These are phyloP conservation scores for Azemiops feae DNA, from an alignment of 2,113 vertebrate species.

Conservation along the genomic window DNA sequence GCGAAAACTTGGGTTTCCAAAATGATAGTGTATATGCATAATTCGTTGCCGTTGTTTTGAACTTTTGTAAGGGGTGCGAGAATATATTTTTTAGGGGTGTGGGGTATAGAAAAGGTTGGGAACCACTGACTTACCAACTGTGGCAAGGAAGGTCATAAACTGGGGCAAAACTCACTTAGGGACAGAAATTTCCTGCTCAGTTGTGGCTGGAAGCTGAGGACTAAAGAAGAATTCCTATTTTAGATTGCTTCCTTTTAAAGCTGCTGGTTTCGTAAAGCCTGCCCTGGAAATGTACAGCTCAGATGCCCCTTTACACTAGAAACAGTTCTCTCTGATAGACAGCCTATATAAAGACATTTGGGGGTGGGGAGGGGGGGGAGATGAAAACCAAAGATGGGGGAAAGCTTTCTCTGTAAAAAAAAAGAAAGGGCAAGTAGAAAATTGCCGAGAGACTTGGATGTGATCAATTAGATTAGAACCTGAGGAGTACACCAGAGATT, in stretches of 20 bases:
- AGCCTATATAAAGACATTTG: conserved; percentile 1
- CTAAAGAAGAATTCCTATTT: background rate
- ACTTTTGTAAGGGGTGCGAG: too few relatives aligned
- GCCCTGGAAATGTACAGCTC: background rate
- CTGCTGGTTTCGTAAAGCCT: background rate
- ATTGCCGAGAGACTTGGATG: conserved; percentile 74
- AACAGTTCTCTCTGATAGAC: conserved; percentile 52
- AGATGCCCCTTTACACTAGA: conserved; percentile 22
- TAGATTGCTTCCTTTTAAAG: background rate
- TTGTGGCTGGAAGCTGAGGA: too few relatives aligned
- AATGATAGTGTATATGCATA: too few relatives aligned
- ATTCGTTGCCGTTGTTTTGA: too few relatives aligned
- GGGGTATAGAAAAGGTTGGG: too few relatives aligned
- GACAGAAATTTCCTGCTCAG: too few relatives aligned
- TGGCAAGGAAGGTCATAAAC: too few relatives aligned
- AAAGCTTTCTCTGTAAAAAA: conserved; percentile 39
- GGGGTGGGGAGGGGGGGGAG: conserved; percentile 29
- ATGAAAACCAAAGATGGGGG: conserved; percentile 39
- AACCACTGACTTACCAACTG: too few relatives aligned
- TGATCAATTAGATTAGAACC: conserved; percentile 79
- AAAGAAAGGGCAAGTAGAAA: conserved; percentile 70
- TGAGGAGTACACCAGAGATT: conserved; percentile 74
- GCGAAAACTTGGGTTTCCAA: too few relatives aligned
- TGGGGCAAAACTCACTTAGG: too few relatives aligned
- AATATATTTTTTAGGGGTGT: too few relatives aligned